Evolutionary conservation across 2,797 vertebrate genomes (phyloP).

Genomic region (Artibeus lituratus): DNA sequence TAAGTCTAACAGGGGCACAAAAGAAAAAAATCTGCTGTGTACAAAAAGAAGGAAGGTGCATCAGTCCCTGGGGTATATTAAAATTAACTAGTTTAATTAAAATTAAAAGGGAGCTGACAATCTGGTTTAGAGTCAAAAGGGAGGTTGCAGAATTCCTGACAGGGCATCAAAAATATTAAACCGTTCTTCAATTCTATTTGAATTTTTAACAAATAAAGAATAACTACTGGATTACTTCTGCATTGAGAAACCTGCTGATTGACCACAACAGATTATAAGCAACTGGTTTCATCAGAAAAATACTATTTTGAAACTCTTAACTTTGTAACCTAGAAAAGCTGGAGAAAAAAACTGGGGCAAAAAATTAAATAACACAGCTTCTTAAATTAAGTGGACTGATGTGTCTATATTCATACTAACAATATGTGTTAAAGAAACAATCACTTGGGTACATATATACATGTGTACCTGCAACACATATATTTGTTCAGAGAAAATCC

Average conservation of each 20-base stretch:
- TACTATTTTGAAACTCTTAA: not conserved
- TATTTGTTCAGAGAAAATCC: not conserved
- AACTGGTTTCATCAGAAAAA: not conserved
- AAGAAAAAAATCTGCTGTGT: not conserved
- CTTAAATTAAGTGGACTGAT: not conserved
- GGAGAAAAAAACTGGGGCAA: not conserved
- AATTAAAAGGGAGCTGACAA: not conserved
- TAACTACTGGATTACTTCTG: not conserved
- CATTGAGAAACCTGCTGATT: not conserved
- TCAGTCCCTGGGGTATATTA: not conserved
- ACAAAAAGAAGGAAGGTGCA: not conserved
- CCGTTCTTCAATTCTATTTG: not conserved
- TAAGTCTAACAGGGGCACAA: not conserved
- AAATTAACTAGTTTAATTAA: not conserved
- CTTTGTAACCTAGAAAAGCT: not conserved
- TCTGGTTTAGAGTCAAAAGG: not conserved
- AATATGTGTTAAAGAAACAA: not conserved
- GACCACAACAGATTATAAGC: not conserved
- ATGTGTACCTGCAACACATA: not conserved
- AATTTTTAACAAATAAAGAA: not conserved
- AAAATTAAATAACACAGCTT: not conserved
- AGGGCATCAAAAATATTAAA: not conserved
- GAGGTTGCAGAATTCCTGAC: not conserved
- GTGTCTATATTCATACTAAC: not conserved
- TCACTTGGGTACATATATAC: not conserved